Base-by-base conservation (phyloP, 92 coral and sea anemone species). In the Ricordea florida region DNA sequence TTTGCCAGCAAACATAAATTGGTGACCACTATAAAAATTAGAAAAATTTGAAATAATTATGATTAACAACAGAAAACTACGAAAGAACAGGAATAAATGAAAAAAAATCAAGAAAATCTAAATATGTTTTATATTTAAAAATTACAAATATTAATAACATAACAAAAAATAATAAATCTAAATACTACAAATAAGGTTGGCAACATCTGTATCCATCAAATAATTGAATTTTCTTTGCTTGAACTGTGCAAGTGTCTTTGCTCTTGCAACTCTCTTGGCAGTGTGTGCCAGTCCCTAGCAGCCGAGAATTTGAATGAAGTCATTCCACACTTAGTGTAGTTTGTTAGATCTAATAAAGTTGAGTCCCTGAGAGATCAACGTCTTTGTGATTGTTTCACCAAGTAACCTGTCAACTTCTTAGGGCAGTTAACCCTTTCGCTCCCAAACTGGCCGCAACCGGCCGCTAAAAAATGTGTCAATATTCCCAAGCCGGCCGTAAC, bases 251-350 rank as follows among this genome's bases (percentile, higher is more conserved):
- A 63, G 36, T 44, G 57, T 26, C 22, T 46, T 49, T 22, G 21
- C 3, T 6, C 55, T 66, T 62, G 73, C 6, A 81, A 22, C 42
- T 60, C 64, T 46, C 52, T 81, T 14, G 81, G 81, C 34, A 72
- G 37, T 15, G 35, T 22, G 28, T 68, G 66, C 74, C 87, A 81
- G 43, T 42, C 81, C 25, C 40, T 60, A 1, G 81, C 81, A 4
- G 74, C 75, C 42, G 63, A 46, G 57, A 63, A 72, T 42, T 72
- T 30, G 43, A 80, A 71, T 22, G 81, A 58, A 13, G 62, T 20
- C 84, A 51, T 28, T 5, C 78, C 67, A 29, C 51, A 50, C 41
- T 57, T 48, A 8, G 64, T 18, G 31, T 62, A 45, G 4, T 55
- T 43, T 62, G 57, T 36, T 20, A 76, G 61, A 36, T 50, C 42